Evolutionary conservation across 2,797 vertebrate species (phyloP), one percentile per base, ranked within the genome.

Genomic region (Melanotaenia pygmaea): DNA sequence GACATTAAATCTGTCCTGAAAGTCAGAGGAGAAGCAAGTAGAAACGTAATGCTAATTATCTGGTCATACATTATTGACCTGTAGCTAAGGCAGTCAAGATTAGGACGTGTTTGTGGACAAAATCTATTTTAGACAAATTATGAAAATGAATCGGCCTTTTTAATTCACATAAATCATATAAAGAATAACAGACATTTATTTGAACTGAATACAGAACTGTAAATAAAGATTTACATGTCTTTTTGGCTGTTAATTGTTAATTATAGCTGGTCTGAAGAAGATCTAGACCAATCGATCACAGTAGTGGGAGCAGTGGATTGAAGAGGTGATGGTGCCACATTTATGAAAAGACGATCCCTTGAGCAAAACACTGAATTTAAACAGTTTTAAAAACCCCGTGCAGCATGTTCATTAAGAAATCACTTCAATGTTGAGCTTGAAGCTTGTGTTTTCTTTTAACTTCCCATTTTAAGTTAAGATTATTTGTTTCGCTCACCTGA

Each of bases 341-440:
- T 30, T 59, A 72, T 40, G 56, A 67, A 56, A 38, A 40, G 81
- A 74, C 40, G 67, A 80, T 47, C 74, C 79, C 64, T 67, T 59
- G 24, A 56, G 53, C 24, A 77, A 71, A 65, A 74, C 67, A 56
- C 22, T 47, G 70, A 76, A 67, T 28, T 59, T 2, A 22, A 66
- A 62, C 43, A 13, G 64, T 76, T 82, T 51, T 37, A n/a, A 64
- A 67, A 80, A 59, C 59, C 7, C 30, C 5, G 53, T 11, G 1
- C 53, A 57, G 22, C 38, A 65, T 35, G 35, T 76, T 89, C 74
- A 80, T 85, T 83, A 85, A 77, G 59, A 81, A 70, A 86, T 81
- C 70, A 70, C 32, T 22, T 50, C 37, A 53, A 72, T 80, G 51
- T 60, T 18, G 61, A 72, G 57, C 78, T 76, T 45, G 70, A 22